These are phyloP conservation scores for Diplodus puntazzo DNA, from an alignment of 2,797 vertebrate genomes.

Conservation along the genomic window DNA sequence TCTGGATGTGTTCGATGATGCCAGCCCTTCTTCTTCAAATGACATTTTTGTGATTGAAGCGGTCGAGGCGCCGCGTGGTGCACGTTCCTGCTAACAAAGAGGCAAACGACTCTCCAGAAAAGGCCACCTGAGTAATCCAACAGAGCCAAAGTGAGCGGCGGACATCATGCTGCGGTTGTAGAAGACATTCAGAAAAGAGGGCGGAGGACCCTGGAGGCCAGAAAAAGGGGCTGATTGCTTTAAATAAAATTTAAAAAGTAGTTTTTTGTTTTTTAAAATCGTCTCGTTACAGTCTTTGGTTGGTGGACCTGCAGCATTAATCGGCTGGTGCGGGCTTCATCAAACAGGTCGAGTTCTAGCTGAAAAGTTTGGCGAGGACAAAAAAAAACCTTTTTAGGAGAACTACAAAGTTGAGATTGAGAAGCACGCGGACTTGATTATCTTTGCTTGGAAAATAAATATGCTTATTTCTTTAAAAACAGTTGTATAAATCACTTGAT, in stretches of 20 bases:
- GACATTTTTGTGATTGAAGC: not conserved
- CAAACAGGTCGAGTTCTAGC: constrained; percentile 14
- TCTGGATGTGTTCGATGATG: constrained; percentile 10
- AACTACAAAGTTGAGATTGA: constrained; percentile 19
- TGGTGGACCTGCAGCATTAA: constrained; percentile 42
- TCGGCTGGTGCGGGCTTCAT: constrained; percentile 38
- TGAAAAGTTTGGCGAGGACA: constrained; percentile 1
- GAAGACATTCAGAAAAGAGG: constrained; percentile 48
- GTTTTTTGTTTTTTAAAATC: constrained; percentile 7
- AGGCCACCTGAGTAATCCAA: constrained; percentile 63
- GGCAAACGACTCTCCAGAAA: constrained; percentile 25
- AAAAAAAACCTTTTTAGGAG: constrained; percentile 8
- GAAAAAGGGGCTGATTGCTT: constrained; percentile 5
- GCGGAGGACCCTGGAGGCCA: not conserved
- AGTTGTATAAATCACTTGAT: constrained; percentile 43
- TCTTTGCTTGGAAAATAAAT: constrained; percentile 69
- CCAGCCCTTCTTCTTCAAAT: not conserved
- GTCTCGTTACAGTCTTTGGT: constrained; percentile 70
- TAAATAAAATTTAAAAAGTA: not conserved
- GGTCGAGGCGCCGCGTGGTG: constrained; percentile 3
- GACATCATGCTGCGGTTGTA: constrained; percentile 5
- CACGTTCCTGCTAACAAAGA: constrained; percentile 18
- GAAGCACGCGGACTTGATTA: constrained; percentile 45
- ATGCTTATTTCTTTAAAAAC: constrained; percentile 38
- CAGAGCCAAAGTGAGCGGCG: constrained; percentile 19